These are phyloP conservation scores for Anser brachyrhynchus DNA, from an alignment of 2,113 vertebrate species.

Conservation along the genomic window DNA sequence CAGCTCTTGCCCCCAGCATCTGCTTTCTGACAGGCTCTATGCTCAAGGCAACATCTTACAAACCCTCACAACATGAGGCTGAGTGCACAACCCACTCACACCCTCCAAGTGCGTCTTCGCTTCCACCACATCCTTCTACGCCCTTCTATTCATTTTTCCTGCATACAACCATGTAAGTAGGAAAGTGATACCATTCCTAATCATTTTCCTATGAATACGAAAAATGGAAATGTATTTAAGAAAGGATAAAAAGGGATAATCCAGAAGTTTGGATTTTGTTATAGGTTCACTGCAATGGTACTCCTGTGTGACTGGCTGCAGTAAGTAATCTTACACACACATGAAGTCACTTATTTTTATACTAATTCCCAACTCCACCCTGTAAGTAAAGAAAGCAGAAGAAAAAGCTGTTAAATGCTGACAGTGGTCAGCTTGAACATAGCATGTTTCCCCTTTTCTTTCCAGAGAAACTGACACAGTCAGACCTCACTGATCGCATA, in stretches of 20 bases:
- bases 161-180: background rate
- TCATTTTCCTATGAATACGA: background rate
- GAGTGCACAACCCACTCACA: background rate
- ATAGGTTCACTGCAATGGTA: background rate
- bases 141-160: background rate
- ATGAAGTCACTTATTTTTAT: background rate
- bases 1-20: background rate
- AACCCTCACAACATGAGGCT: background rate
- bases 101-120: background rate
- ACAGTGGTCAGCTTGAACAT: background rate
- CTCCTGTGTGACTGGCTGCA: background rate
- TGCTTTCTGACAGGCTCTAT: background rate
- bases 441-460: background rate
- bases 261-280: background rate
- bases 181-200: background rate
- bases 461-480: background rate
- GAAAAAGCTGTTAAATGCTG: background rate
- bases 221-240: background rate
- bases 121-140: no score
- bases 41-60: background rate
- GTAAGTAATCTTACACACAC: background rate
- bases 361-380: background rate
- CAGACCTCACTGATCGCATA: background rate
- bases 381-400: background rate
- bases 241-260: background rate